Conservation (phyloP, 2,888 invertebrate species). For the Agrotis ipsilon region DNA sequence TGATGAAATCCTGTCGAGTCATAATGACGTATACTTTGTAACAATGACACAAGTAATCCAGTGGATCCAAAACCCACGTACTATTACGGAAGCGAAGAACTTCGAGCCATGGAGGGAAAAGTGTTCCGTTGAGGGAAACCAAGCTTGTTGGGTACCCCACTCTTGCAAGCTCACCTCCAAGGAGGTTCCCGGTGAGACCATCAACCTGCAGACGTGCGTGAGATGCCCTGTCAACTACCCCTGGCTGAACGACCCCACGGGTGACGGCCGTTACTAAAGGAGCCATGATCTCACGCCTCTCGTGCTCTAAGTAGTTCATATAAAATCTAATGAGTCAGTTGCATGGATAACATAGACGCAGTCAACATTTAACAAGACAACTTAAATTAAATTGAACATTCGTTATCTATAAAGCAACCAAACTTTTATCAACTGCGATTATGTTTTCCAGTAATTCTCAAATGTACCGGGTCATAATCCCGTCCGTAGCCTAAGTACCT, state of each 20-base stretch:
- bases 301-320: conserved; percentile 86
- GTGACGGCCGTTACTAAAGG: conserved; percentile 96
- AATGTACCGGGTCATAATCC: conserved; percentile 91
- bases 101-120: conserved; percentile 99
- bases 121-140: conserved; percentile 96
- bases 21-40: conserved; percentile 98
- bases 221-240: conserved; percentile 98
- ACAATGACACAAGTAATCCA: conserved; percentile 99
- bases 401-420: conserved; percentile 35
- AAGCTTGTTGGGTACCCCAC: conserved; percentile 97
- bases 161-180: conserved; percentile 97
- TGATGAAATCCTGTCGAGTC: conserved; percentile 96
- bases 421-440: conserved; percentile 74
- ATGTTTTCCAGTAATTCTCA: conserved; percentile 86
- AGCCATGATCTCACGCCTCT: conserved; percentile 86
- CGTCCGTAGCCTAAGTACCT: conserved; percentile 90
- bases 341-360: conserved; percentile 83
- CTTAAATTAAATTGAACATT: conserved; percentile 41
- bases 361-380: conserved; percentile 58
- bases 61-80: conserved; percentile 98
- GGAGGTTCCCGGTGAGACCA: conserved; percentile 98
- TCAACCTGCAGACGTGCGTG: conserved; percentile 98
- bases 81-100: conserved; percentile 96
- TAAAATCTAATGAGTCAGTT: conserved; percentile 82
- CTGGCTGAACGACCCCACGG: conserved; percentile 98